A percentile compares a stretch with the other conserved stretches of the same genome.
phyloP scores from a whole-genome alignment of 2,888 invertebrate species.

The Helobdella robusta region DNA sequence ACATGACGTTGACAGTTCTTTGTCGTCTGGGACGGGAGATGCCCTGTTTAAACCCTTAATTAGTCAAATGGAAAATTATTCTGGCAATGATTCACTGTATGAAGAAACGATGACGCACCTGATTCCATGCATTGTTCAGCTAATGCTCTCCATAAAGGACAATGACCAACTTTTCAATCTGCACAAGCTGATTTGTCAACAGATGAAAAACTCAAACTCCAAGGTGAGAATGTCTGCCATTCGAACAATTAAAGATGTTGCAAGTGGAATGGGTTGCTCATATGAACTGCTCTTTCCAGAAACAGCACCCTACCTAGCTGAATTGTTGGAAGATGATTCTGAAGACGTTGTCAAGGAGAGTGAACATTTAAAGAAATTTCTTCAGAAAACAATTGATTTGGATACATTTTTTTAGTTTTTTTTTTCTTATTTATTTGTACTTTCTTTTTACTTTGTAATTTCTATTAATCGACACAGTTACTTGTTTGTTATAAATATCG shows the following conservation, averaged over 20 bases:
- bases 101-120: slow-evolving; percentile 58
- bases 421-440: no score
- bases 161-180: slow-evolving; percentile 80
- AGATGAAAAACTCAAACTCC: slow-evolving; percentile 68
- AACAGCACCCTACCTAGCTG: slow-evolving; percentile 84
- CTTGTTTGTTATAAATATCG: no score
- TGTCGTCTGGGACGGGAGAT: background rate
- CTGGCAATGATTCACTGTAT: slow-evolving; percentile 56
- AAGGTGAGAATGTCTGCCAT: slow-evolving; percentile 63
- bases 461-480: no score
- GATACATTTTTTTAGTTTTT: no score
- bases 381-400: no score
- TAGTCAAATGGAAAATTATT: slow-evolving; percentile 44
- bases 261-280: slow-evolving; percentile 73
- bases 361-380: no score
- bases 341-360: slow-evolving; percentile 5
- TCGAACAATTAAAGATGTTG: slow-evolving; percentile 66
- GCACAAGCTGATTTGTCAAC: slow-evolving; percentile 78
- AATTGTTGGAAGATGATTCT: slow-evolving; percentile 65
- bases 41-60: background rate
- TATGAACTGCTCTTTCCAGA: slow-evolving; percentile 80
- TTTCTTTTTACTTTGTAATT: no score
- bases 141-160: slow-evolving; percentile 67
- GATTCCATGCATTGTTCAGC: slow-evolving; percentile 70
- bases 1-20: slow-evolving; percentile 9